phyloP scores from a whole-genome alignment of 1,140 invertebrate species.

The Zaprionus taronus region DNA sequence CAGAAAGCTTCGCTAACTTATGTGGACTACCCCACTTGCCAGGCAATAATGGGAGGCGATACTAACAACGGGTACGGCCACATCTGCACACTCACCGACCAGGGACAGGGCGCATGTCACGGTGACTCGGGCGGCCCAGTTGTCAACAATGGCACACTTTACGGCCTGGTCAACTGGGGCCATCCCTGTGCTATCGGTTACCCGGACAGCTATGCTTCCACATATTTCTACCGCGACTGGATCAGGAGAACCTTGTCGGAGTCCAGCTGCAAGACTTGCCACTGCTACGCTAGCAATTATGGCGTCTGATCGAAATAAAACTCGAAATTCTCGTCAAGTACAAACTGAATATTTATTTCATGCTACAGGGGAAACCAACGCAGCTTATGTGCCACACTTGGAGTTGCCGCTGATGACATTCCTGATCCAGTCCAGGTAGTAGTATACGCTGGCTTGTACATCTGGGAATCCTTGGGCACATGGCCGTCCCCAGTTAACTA shows the following conservation, averaged over 20 bases:
- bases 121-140: slow-evolving; percentile 85
- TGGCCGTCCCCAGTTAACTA: slow-evolving; percentile 86
- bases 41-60: slow-evolving; percentile 51
- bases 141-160: slow-evolving; percentile 70
- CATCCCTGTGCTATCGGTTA: slow-evolving; percentile 85
- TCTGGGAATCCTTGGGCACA: slow-evolving; percentile 85
- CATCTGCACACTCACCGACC: slow-evolving; percentile 87
- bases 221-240: slow-evolving; percentile 58
- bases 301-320: slow-evolving; percentile 21
- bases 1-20: slow-evolving; percentile 72
- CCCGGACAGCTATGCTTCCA: slow-evolving; percentile 84
- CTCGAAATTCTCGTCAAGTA: neutral
- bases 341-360: slow-evolving; percentile 20
- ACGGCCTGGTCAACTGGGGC: slow-evolving; percentile 86
- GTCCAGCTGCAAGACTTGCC: slow-evolving; percentile 48
- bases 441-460: slow-evolving; percentile 84
- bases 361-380: neutral
- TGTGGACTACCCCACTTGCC: slow-evolving; percentile 68
- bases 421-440: slow-evolving; percentile 72
- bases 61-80: slow-evolving; percentile 76
- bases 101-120: slow-evolving; percentile 86
- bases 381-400: slow-evolving; percentile 38
- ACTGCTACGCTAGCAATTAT: slow-evolving; percentile 78
- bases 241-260: slow-evolving; percentile 36
- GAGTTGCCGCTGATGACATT: slow-evolving; percentile 58